These are phyloP conservation scores for Gila robusta DNA, from an alignment of 2,797 vertebrate species.

Conservation along the genomic window DNA sequence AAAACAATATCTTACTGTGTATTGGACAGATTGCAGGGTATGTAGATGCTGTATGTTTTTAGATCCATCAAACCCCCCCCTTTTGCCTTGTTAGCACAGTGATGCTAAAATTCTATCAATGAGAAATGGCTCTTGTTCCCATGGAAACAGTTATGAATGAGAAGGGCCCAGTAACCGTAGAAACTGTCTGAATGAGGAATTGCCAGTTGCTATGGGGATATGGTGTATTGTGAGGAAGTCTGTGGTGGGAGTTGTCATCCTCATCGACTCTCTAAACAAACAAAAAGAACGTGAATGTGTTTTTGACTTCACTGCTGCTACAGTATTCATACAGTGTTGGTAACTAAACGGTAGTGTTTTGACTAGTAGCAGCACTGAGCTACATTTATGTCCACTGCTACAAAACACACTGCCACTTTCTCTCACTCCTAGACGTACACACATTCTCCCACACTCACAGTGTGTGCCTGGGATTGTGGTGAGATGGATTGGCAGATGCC, in stretches of 20 bases:
- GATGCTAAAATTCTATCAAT: slow-evolving; percentile 89
- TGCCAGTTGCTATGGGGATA: slow-evolving; percentile 79
- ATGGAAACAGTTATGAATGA: slow-evolving; percentile 93
- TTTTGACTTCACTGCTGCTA: neutral
- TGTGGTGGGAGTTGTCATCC: slow-evolving; percentile 54
- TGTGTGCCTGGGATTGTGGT: slow-evolving; percentile 4
- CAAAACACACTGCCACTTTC: neutral
- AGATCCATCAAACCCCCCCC: slow-evolving; percentile 75
- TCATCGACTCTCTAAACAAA: slow-evolving; percentile 41
- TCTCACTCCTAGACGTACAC: slow-evolving; percentile 7
- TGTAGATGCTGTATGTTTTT: slow-evolving; percentile 50
- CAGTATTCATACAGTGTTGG: neutral
- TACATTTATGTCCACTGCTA: neutral
- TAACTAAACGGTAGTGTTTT: neutral
- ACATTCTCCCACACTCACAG: slow-evolving; percentile 6
- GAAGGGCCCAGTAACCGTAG: slow-evolving; percentile 85
- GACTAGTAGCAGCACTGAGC: neutral
- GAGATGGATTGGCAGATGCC: slow-evolving; percentile 56
- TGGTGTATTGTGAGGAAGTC: slow-evolving; percentile 74
- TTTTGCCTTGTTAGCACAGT: slow-evolving; percentile 78
- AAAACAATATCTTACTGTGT: neutral
- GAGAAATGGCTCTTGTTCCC: slow-evolving; percentile 83
- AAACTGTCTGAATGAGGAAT: slow-evolving; percentile 88
- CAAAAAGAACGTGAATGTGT: neutral
- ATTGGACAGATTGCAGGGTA: slow-evolving; percentile 54